Percentiles rank a stretch among this genome's conserved stretches.
Evolutionary conservation across 2,888 invertebrate species (phyloP).

Genomic region (Stratiomys singularior): DNA sequence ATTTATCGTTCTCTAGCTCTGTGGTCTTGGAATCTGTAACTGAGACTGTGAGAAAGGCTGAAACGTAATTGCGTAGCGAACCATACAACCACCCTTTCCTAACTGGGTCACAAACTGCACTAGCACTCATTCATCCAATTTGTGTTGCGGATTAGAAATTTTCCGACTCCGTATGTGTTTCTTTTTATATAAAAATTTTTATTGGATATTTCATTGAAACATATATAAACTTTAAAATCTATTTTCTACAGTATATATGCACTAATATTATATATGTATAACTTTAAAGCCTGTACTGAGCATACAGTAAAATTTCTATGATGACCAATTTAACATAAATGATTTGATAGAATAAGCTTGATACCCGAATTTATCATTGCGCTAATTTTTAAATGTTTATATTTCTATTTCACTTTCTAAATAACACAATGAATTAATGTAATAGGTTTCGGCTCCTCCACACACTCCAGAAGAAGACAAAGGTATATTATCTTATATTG

Average conservation of each 20-base stretch:
- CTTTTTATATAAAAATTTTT: not conserved
- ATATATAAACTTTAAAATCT: constrained; percentile 1
- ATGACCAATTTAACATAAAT: constrained; percentile 10
- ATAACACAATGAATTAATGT: not conserved
- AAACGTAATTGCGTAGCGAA: constrained; percentile 14
- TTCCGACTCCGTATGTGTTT: constrained; percentile 35
- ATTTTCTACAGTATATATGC: not conserved
- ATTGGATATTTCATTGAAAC: constrained; percentile 24
- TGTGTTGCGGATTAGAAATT: constrained; percentile 12
- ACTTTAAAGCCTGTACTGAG: not conserved
- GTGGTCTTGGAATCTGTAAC: constrained; percentile 31
- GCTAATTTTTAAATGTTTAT: not conserved
- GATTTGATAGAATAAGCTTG: no score
- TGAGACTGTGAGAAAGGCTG: constrained; percentile 24
- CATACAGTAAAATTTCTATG: constrained; percentile 39
- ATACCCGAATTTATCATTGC: no score
- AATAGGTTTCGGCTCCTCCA: constrained; percentile 14
- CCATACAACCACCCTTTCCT: not conserved
- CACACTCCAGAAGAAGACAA: not conserved
- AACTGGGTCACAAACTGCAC: constrained; percentile 10
- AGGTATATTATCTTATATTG: constrained; percentile 21
- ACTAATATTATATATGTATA: constrained; percentile 2
- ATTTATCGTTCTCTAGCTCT: constrained; percentile 39
- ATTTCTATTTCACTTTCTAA: not conserved
- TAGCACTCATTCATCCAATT: constrained; percentile 23